phyloP scores from a whole-genome alignment of 2,888 invertebrate genomes.

The Polymixis lichenea region DNA sequence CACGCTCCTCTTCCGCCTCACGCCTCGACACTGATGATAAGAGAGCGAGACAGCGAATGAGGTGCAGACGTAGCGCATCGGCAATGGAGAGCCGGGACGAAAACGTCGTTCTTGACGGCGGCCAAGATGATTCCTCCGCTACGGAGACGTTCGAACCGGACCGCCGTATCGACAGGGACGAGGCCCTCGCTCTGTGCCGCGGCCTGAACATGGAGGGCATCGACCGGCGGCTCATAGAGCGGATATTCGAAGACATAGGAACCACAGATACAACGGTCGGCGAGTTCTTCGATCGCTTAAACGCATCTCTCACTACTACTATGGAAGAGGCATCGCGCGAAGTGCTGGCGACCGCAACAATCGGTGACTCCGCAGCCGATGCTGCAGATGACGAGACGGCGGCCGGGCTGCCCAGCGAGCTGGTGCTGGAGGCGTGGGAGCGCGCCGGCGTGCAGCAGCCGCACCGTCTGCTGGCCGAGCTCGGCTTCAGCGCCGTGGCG shows the following conservation, averaged over 20 bases:
- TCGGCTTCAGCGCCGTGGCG: constrained; percentile 92
- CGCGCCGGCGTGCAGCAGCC: constrained; percentile 92
- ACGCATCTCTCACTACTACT: constrained; percentile 79
- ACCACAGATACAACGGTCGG: constrained; percentile 83
- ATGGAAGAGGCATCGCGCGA: constrained; percentile 74
- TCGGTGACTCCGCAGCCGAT: constrained; percentile 41
- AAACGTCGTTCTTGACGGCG: constrained; percentile 60
- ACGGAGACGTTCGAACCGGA: constrained; percentile 78
- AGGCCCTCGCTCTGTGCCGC: constrained; percentile 83
- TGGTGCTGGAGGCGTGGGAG: constrained; percentile 94
- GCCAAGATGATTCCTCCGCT: constrained; percentile 41
- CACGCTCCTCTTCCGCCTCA: constrained; percentile 81
- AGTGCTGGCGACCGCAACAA: constrained; percentile 23
- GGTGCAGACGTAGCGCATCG: constrained; percentile 79
- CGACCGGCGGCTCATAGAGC: constrained; percentile 79
- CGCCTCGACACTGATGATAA: constrained; percentile 76
- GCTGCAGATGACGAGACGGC: constrained; percentile 65
- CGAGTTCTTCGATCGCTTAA: constrained; percentile 85
- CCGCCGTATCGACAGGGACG: constrained; percentile 78
- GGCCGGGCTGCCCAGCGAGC: constrained; percentile 83
- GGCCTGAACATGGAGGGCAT: constrained; percentile 82
- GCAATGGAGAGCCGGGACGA: constrained; percentile 77
- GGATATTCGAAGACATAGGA: constrained; percentile 78
- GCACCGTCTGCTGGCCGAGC: constrained; percentile 91
- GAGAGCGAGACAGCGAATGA: constrained; percentile 73